Base-by-base conservation (phyloP, 2,113 vertebrate species). In the Lagenorhynchus albirostris region DNA sequence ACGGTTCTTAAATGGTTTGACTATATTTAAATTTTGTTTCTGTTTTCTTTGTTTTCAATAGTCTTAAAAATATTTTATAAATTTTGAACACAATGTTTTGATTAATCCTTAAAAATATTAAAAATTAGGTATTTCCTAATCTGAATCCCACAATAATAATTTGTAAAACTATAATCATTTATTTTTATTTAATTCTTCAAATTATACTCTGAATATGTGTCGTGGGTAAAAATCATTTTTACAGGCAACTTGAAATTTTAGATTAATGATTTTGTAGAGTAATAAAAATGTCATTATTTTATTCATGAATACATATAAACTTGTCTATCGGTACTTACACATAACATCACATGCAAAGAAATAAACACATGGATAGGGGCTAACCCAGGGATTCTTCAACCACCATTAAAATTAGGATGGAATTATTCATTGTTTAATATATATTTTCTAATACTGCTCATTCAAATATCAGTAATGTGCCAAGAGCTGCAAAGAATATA, bases 161-260 rank as follows among this genome's bases (percentile, higher is more conserved):
- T 68, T 90, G 50, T 67, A 55, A 82, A 96, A 87, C 18, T 62
- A 31, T 26, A 86, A 33, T 36, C 10, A 63, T 20, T 60, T 87
- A 36, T 65, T 93, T 95, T 90, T 94, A 38, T 13, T 95, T 58
- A 92, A 89, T 73, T 94, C n/a, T 93, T 96, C 50, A 93, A 93
- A 74, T 65, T 79, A 74, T 63, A 68, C 13, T 58, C 47, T 91
- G 21, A 67, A 53, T 82, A 38, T 38, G 11, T 60, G 6, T 60
- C 63, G 2, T 68, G 20, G 62, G 62, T 63, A 44, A 88, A 91
- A 47, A 8, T 10, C 33, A 29, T 38, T 83, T 94, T 91, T 62
- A 68, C 11, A 83, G 26, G 71, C 12, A 88, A 93, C 18, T 55
- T 74, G 8, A 26, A 68, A 93, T 60, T 91, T 50, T 55, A 88